These are phyloP conservation scores for Agrypnia vestita DNA, from an alignment of 1,140 invertebrate species.

Conservation along the genomic window DNA sequence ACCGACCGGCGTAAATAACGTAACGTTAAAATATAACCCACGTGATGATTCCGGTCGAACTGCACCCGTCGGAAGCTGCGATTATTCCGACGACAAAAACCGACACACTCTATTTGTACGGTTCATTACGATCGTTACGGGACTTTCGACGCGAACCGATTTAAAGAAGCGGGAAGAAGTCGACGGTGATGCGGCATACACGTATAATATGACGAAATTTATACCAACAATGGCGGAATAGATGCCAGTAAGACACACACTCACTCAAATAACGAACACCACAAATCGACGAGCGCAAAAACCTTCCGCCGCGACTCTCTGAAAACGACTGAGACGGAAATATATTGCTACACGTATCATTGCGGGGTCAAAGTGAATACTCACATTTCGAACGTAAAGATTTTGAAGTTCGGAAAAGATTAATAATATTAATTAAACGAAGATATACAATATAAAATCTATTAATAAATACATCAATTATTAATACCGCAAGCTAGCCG, in stretches of 20 bases:
- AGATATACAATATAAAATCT: slow-evolving; percentile 7
- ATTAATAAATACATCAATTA: background rate
- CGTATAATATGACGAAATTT: slow-evolving; percentile 37
- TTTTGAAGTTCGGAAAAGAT: background rate
- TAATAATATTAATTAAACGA: background rate
- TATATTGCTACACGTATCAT: slow-evolving; percentile 50
- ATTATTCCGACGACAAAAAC: slow-evolving; percentile 40
- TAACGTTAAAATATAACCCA: slow-evolving; percentile 49
- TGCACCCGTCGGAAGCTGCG: slow-evolving; percentile 51
- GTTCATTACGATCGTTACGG: slow-evolving; percentile 31
- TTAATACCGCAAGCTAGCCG: background rate
- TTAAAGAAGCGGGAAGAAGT: background rate
- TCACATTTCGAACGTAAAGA: slow-evolving; percentile 25
- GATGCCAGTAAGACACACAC: slow-evolving; percentile 52
- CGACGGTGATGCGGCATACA: background rate
- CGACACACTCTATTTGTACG: slow-evolving; percentile 38
- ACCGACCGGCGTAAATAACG: slow-evolving; percentile 43
- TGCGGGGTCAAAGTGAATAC: slow-evolving; percentile 39
- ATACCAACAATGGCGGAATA: slow-evolving; percentile 50
- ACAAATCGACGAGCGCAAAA: slow-evolving; percentile 31
- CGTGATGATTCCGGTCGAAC: slow-evolving; percentile 46
- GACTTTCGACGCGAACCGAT: slow-evolving; percentile 6
- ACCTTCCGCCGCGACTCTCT: slow-evolving; percentile 43
- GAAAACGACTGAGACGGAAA: slow-evolving; percentile 50
- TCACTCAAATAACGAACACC: slow-evolving; percentile 50